Evolutionary conservation across 1,140 invertebrate species (phyloP).

Genomic region (Heliconius hewitsoni): DNA sequence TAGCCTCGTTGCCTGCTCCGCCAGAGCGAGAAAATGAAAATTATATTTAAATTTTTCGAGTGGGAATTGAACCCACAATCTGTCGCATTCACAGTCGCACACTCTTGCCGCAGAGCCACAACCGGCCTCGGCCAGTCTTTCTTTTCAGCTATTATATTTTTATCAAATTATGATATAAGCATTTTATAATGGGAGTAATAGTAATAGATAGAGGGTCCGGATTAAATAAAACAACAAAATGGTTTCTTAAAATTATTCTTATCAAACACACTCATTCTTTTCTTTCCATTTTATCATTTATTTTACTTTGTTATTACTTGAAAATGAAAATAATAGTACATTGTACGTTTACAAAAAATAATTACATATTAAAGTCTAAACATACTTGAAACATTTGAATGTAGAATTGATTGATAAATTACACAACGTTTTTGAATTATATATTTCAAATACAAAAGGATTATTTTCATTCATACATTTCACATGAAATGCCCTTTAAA

Average conservation of each 20-base stretch:
- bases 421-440: background rate
- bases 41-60: too few species aligned
- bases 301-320: background rate
- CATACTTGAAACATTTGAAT: background rate
- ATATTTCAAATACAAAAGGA: background rate
- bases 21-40: too few species aligned
- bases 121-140: too few species aligned
- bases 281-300: constrained; percentile 19
- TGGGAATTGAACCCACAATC: too few species aligned
- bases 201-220: background rate
- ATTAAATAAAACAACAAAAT: constrained; percentile 57
- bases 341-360: background rate
- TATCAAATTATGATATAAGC: background rate
- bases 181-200: background rate
- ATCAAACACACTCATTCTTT: constrained; percentile 37
- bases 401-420: background rate
- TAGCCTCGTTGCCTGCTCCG: too few species aligned
- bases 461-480: background rate
- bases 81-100: too few species aligned
- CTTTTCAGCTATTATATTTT: too few species aligned
- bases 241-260: constrained; percentile 65
- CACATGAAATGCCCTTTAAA: background rate
- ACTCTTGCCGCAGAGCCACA: too few species aligned
- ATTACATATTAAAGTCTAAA: background rate
- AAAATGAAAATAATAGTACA: background rate